These are phyloP conservation scores for Avahi laniger DNA, from an alignment of 2,797 vertebrate genomes.

Conservation along the genomic window DNA sequence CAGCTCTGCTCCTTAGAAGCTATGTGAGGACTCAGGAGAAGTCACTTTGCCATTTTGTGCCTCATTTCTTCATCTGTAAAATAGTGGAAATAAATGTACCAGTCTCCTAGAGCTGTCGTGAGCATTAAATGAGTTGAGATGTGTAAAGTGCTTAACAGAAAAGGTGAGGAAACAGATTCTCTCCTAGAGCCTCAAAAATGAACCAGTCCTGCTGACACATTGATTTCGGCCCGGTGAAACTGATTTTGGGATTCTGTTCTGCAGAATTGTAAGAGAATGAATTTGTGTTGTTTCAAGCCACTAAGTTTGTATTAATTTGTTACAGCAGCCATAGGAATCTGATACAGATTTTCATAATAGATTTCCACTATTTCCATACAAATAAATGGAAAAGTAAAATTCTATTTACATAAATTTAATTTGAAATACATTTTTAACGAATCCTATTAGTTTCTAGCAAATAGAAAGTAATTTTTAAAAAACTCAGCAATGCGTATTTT, in stretches of 20 bases:
- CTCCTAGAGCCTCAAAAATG: not conserved
- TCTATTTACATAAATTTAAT: not conserved
- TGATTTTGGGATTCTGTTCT: not conserved
- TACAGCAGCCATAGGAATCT: not conserved
- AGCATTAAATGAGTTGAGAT: not conserved
- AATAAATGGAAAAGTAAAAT: not conserved
- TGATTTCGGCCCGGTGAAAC: not conserved
- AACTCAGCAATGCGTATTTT: not conserved
- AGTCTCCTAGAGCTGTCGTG: not conserved
- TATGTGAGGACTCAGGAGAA: not conserved
- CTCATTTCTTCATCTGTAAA: not conserved
- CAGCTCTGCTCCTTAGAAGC: not conserved
- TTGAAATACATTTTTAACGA: conserved; percentile 32
- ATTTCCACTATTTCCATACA: not conserved
- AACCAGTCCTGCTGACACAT: not conserved
- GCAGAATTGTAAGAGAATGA: not conserved
- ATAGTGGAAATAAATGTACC: not conserved
- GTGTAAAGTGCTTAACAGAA: not conserved
- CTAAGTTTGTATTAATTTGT: not conserved
- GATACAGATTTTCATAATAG: not conserved
- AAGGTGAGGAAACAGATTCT: not conserved
- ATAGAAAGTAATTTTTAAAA: conserved; percentile 10
- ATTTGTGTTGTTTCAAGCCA: not conserved
- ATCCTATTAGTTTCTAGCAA: not conserved
- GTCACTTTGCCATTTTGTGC: not conserved